Percentiles rank a stretch among this genome's conserved stretches.
phyloP scores from a whole-genome alignment of 2,113 vertebrate species.

The Odocoileus virginianus region DNA sequence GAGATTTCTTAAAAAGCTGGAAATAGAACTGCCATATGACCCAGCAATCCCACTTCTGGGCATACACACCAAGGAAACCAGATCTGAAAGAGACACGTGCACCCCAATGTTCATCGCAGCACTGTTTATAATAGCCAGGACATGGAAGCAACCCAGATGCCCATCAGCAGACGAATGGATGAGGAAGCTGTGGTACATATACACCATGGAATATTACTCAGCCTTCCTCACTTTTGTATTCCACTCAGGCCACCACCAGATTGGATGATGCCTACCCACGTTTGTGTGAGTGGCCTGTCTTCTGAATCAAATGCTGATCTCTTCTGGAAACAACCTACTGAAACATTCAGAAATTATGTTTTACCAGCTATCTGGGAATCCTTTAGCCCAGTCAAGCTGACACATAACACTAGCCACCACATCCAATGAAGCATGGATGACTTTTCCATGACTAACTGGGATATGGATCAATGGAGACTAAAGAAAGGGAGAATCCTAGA shows the following conservation, averaged over 20 bases:
- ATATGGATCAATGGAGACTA: background rate
- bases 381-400: background rate
- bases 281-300: background rate
- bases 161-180: too few species aligned
- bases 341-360: background rate
- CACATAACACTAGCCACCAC: background rate
- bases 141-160: too few species aligned
- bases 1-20: too few species aligned
- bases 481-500: background rate
- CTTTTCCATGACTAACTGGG: background rate
- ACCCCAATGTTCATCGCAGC: too few species aligned
- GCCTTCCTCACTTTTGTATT: background rate
- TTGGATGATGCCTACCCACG: background rate
- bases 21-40: too few species aligned
- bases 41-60: too few species aligned
- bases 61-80: too few species aligned
- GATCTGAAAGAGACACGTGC: too few species aligned
- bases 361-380: background rate
- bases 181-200: too few species aligned
- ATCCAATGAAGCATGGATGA: background rate
- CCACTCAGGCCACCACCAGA: background rate
- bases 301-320: background rate
- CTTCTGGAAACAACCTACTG: background rate
- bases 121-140: too few species aligned
- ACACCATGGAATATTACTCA: too few species aligned